A percentile compares a stretch with the other conserved stretches of the same genome.
Evolutionary conservation across 2,797 vertebrate species (phyloP).

Genomic region (Phylloscopus collybita): DNA sequence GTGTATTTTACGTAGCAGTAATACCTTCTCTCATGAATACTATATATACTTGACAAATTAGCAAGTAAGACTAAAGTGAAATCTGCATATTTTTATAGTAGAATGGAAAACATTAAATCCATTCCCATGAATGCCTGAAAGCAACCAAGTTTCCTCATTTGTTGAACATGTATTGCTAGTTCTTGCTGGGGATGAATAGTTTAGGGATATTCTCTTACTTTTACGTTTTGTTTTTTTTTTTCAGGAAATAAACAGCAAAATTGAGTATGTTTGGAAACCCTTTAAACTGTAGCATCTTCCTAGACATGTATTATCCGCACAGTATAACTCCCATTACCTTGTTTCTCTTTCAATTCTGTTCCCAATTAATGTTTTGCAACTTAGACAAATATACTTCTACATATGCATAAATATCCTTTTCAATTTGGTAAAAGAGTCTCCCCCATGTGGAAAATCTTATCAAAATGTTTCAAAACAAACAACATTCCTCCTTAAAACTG

Average conservation of each 20-base stretch:
- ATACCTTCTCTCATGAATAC: not conserved
- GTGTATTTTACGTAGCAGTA: not conserved
- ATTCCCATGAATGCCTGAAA: not conserved
- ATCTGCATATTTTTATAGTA: not conserved
- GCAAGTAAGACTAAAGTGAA: not conserved
- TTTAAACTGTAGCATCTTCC: not conserved
- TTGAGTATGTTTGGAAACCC: not conserved
- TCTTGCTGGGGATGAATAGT: not conserved
- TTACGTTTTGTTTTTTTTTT: not conserved
- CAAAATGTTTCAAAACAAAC: not conserved
- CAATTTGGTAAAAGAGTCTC: not conserved
- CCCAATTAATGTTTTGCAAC: not conserved
- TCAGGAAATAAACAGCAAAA: not conserved
- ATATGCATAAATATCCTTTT: not conserved
- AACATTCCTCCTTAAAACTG: not conserved
- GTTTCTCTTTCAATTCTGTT: not conserved
- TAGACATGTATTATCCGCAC: fast-evolving
- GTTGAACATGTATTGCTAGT: not conserved
- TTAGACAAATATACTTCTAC: not conserved
- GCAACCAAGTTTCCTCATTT: not conserved
- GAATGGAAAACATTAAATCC: not conserved
- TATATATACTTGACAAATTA: not conserved
- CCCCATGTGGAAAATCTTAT: not conserved
- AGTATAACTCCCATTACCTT: not conserved
- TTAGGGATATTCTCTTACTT: not conserved